These are phyloP conservation scores for Euphydryas editha DNA, from an alignment of 2,888 invertebrate species.

Conservation along the genomic window DNA sequence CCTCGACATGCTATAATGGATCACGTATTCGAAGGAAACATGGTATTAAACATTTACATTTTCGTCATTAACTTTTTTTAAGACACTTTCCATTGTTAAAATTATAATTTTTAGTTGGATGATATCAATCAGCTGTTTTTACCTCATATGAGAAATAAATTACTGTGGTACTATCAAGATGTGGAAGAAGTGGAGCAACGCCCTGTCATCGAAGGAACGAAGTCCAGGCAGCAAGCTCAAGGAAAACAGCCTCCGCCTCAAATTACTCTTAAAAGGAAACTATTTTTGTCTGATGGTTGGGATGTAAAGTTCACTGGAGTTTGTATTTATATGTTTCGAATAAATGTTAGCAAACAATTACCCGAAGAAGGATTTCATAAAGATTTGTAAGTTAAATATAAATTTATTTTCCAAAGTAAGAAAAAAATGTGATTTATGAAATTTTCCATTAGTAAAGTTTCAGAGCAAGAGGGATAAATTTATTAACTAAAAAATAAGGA, in stretches of 20 bases:
- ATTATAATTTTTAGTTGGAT: slow-evolving; percentile 83
- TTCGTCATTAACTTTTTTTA: neutral
- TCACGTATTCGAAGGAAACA: slow-evolving; percentile 94
- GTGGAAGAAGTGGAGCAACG: slow-evolving; percentile 87
- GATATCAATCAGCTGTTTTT: slow-evolving; percentile 94
- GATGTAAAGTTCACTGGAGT: slow-evolving; percentile 91
- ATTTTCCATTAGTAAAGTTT: neutral
- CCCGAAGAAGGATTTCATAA: slow-evolving; percentile 97
- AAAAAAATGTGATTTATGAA: neutral
- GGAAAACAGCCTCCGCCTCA: slow-evolving; percentile 74
- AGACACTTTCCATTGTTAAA: neutral
- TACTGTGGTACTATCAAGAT: slow-evolving; percentile 95
- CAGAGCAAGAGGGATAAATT: no score
- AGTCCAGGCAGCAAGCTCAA: slow-evolving; percentile 74
- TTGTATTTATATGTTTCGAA: slow-evolving; percentile 93
- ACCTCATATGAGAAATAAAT: slow-evolving; percentile 92
- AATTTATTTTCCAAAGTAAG: neutral
- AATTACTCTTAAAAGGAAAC: slow-evolving; percentile 87
- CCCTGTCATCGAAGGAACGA: slow-evolving; percentile 71
- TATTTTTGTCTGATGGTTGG: slow-evolving; percentile 94
- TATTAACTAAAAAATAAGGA: no score
- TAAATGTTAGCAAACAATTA: slow-evolving; percentile 91
- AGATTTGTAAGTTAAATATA: slow-evolving; percentile 82
- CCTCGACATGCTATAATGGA: slow-evolving; percentile 94
- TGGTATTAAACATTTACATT: slow-evolving; percentile 56